A percentile compares a stretch with the other conserved stretches of the same genome.
Conservation (phyloP, 2,888 invertebrate genomes). For the Phyto melanocephala region DNA sequence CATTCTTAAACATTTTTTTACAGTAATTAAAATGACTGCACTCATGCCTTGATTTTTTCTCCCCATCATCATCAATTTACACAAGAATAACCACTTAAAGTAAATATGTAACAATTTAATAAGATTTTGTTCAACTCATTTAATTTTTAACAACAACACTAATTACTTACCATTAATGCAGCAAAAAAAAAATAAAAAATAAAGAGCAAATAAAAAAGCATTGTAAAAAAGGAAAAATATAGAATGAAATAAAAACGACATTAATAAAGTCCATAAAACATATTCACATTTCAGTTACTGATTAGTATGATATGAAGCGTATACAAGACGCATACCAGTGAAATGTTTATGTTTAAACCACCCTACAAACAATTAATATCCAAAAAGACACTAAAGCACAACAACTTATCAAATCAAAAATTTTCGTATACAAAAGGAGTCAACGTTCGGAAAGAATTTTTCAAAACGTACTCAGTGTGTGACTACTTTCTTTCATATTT, state of each 20-base stretch:
- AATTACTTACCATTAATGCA: constrained; percentile 61
- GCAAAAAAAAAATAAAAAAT: constrained; percentile 66
- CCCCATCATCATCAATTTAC: background rate
- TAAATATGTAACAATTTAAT: constrained; percentile 73
- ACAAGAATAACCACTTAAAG: constrained; percentile 70
- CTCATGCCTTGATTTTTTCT: background rate
- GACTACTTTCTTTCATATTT: no score
- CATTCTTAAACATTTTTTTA: no score
- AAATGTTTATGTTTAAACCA: background rate
- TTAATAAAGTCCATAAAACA: constrained; percentile 58
- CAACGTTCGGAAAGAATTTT: no score
- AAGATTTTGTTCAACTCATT: constrained; percentile 75
- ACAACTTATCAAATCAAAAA: no score
- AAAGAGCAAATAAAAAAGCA: constrained; percentile 55
- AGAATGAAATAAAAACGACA: constrained; percentile 52
- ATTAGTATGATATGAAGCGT: constrained; percentile 77
- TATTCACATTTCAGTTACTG: constrained; percentile 73
- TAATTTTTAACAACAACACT: constrained; percentile 61
- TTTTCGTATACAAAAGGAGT: no score
- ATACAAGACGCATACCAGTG: no score
- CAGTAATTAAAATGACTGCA: no score
- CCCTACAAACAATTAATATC: no score
- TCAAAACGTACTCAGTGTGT: no score
- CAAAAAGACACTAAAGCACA: no score
- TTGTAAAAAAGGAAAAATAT: constrained; percentile 46